Evolutionary conservation across 2,113 vertebrate species (phyloP).

Genomic region (Microtus montanus): DNA sequence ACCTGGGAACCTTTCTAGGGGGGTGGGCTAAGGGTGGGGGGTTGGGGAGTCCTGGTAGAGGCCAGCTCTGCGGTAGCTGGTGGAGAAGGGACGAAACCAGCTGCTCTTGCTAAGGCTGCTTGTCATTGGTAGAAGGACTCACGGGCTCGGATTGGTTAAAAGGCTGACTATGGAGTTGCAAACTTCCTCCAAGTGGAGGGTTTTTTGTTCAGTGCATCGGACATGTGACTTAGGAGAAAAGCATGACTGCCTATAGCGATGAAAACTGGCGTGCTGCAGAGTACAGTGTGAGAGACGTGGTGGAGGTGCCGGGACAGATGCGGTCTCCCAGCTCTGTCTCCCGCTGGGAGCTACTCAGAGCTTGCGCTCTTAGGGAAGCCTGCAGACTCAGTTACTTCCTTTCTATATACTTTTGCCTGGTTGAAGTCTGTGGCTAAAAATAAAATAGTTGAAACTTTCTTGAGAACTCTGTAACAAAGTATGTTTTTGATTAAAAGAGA

Average conservation of each 20-base stretch:
- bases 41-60: conserved; percentile 72
- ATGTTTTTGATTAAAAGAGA: conserved; percentile 87
- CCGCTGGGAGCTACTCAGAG: conserved; percentile 5
- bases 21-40: neutral
- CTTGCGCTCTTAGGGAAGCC: conserved; percentile 70
- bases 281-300: conserved; percentile 2
- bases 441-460: conserved; percentile 80
- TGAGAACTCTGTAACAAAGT: conserved; percentile 85
- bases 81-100: conserved; percentile 52
- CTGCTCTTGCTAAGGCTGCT: conserved; percentile 70
- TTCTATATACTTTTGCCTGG: conserved; percentile 80
- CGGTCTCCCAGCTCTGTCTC: conserved; percentile 46
- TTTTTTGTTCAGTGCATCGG: conserved; percentile 12
- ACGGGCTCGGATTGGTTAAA: conserved; percentile 52
- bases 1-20: conserved; percentile 34
- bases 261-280: neutral
- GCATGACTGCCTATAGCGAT: neutral
- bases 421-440: conserved; percentile 84
- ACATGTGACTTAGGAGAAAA: conserved; percentile 42
- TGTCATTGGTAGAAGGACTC: conserved; percentile 74
- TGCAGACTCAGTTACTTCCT: conserved; percentile 72
- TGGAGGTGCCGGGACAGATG: neutral
- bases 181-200: conserved; percentile 22
- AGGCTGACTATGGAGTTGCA: conserved; percentile 25
- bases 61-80: conserved; percentile 64